Conservation (phyloP, 37 sponge, comb jelly and placozoan species). For the Dysidea cf. avara region DNA sequence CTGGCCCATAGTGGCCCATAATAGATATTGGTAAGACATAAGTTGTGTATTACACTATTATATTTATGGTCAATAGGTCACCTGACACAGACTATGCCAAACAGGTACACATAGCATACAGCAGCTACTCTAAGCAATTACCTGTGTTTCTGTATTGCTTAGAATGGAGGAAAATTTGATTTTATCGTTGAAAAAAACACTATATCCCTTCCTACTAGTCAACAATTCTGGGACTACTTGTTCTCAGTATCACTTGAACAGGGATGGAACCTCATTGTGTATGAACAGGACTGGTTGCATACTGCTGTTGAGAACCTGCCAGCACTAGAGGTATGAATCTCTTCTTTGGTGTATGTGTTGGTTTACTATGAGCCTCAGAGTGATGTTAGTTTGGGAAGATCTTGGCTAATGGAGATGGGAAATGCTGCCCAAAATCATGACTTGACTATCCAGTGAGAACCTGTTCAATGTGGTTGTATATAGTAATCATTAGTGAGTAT, state of each 20-base stretch:
- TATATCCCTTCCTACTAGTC: slow-evolving; percentile 31
- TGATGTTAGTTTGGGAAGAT: slow-evolving; percentile 26
- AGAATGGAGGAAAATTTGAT: slow-evolving; percentile 34
- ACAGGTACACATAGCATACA: not conserved
- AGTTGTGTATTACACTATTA: too few relatives aligned
- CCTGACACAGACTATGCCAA: slow-evolving; percentile 36
- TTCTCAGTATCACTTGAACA: slow-evolving; percentile 13
- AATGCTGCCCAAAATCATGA: slow-evolving; percentile 29
- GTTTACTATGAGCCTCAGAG: too few relatives aligned
- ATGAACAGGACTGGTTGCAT: slow-evolving; percentile 64
- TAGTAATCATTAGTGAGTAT: too few relatives aligned
- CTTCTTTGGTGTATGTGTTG: too few relatives aligned
- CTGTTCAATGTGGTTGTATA: too few relatives aligned
- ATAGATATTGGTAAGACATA: slow-evolving; percentile 39
- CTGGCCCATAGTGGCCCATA: slow-evolving; percentile 64
- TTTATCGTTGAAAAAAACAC: slow-evolving; percentile 25
- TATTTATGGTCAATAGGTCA: slow-evolving; percentile 1
- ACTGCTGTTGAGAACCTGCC: slow-evolving; percentile 9
- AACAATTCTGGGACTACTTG: slow-evolving; percentile 27
- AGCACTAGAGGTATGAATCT: too few relatives aligned
- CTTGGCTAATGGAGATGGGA: slow-evolving; percentile 60
- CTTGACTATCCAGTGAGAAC: slow-evolving; percentile 40
- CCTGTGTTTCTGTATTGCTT: not conserved
- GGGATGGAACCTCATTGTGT: slow-evolving; percentile 39
- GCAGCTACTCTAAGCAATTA: not conserved